These are phyloP conservation scores for Butorides virescens DNA, from an alignment of 2,113 vertebrate species.

Conservation along the genomic window DNA sequence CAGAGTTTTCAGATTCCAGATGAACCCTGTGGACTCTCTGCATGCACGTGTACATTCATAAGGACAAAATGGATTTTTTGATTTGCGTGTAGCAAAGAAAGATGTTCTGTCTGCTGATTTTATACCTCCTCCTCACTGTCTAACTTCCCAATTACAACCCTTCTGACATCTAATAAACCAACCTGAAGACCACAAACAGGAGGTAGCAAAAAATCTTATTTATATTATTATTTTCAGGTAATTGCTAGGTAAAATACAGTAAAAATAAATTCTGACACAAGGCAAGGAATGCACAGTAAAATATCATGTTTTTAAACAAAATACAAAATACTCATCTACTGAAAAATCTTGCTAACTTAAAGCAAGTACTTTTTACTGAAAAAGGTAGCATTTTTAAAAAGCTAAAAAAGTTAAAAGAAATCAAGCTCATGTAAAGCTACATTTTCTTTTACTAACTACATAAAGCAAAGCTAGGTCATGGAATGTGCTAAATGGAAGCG, in stretches of 20 bases:
- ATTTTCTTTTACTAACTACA: not conserved
- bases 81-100: not conserved
- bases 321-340: not conserved
- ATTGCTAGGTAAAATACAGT: not conserved
- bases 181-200: not conserved
- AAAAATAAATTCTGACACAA: not conserved
- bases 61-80: not conserved
- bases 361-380: not conserved
- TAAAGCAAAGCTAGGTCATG: not conserved
- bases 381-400: not conserved
- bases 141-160: not conserved
- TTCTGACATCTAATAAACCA: not conserved
- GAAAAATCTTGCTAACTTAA: not conserved
- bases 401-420: not conserved
- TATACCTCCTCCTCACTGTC: not conserved
- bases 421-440: not conserved
- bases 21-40: not conserved
- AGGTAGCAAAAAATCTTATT: not conserved
- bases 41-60: rapidly evolving
- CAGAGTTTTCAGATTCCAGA: not conserved
- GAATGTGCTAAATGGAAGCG: not conserved
- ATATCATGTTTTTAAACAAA: not conserved
- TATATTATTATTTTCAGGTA: not conserved
- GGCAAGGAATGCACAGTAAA: not conserved
- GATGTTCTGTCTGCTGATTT: not conserved